Conservation (phyloP, 2,797 vertebrate genomes). For the Hypotaenidia okinawae region DNA sequence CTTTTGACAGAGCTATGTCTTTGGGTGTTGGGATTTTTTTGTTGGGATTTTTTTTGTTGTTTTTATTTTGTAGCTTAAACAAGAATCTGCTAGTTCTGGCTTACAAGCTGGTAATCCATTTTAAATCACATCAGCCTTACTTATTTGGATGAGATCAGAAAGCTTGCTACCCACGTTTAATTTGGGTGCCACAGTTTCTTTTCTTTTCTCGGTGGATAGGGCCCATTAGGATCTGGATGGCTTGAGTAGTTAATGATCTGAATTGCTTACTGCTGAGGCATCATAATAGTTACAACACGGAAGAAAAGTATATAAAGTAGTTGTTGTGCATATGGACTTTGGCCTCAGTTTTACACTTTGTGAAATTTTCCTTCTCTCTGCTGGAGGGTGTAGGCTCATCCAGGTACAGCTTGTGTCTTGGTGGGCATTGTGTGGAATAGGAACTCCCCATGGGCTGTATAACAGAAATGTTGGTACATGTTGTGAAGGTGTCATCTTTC, state of each 20-base stretch:
- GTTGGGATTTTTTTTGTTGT: neutral
- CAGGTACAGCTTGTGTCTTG: neutral
- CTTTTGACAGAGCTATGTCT: neutral
- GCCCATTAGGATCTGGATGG: neutral
- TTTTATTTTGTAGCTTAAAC: neutral
- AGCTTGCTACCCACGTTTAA: neutral
- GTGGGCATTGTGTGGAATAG: neutral
- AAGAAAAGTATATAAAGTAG: neutral
- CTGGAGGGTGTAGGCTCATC: neutral
- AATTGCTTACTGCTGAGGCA: neutral
- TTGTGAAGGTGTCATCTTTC: neutral
- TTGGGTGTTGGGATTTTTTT: neutral
- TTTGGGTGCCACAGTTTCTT: neutral
- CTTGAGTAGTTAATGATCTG: neutral
- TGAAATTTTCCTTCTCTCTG: neutral
- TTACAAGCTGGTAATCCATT: neutral
- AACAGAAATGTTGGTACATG: neutral
- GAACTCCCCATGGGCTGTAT: neutral
- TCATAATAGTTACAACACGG: accelerated
- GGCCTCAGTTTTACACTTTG: neutral
- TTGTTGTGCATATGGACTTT: neutral
- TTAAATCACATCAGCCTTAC: neutral
- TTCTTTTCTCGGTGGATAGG: neutral
- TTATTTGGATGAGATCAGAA: neutral
- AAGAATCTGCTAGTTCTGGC: neutral